phyloP scores from a whole-genome alignment of 2,113 vertebrate species.

The Hypomesus transpacificus region DNA sequence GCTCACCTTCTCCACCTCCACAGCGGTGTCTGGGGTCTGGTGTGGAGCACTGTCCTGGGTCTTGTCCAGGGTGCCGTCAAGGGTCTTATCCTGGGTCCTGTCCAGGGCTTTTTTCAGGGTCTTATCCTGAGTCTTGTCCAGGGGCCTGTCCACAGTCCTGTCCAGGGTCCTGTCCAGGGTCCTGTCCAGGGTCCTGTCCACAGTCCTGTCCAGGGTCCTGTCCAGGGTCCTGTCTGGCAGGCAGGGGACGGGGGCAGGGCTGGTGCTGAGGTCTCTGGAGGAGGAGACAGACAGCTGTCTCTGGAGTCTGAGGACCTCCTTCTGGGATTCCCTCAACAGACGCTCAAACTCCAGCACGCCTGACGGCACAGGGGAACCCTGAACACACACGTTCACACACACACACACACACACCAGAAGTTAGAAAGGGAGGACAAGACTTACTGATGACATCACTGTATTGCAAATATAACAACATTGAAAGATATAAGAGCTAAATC shows the following conservation, averaged over 20 bases:
- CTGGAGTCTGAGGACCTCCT: conserved; percentile 91
- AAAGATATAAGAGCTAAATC: no score
- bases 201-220: not conserved
- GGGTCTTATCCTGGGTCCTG: not conserved
- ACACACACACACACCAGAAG: not conserved
- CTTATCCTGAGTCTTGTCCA: not conserved
- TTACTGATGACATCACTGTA: no score
- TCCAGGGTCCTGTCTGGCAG: not conserved
- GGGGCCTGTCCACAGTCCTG: not conserved
- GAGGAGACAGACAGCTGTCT: conserved; percentile 85
- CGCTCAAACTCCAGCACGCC: conserved; percentile 79
- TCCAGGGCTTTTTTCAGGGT: not conserved
- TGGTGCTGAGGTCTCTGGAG: conserved; percentile 43
- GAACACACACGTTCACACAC: not conserved
- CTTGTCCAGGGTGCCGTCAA: not conserved
- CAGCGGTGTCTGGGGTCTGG: no score
- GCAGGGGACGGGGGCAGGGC: not conserved
- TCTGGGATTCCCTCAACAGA: conserved; percentile 88
- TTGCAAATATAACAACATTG: no score
- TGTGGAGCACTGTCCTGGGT: no score
- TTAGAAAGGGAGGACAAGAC: not conserved
- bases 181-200: conserved; percentile 25
- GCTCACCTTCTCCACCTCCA: conserved; percentile 41
- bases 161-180: conserved; percentile 16
- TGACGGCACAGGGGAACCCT: conserved; percentile 65